Conservation (phyloP, 2,113 vertebrate species). For the Larimichthys polyactis region DNA sequence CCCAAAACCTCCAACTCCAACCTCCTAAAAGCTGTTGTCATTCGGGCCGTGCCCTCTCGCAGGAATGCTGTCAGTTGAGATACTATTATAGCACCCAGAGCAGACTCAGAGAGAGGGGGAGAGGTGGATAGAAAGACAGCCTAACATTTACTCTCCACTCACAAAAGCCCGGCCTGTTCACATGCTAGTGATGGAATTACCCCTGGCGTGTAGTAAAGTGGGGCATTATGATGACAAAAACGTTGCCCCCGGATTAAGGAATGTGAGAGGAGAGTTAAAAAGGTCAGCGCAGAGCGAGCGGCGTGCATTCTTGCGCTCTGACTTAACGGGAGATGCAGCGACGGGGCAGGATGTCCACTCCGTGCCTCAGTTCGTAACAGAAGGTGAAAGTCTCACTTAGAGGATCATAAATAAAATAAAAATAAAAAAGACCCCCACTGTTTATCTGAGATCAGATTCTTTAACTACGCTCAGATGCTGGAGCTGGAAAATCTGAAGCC, state of each 20-base stretch:
- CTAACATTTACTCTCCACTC: slow-evolving; percentile 32
- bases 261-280: slow-evolving; percentile 72
- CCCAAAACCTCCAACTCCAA: slow-evolving; percentile 25
- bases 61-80: slow-evolving; percentile 81
- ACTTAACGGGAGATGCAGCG: slow-evolving; percentile 55
- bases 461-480: slow-evolving; percentile 43
- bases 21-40: slow-evolving; percentile 60
- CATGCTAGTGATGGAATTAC: slow-evolving; percentile 70
- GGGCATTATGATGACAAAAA: slow-evolving; percentile 66
- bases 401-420: background rate
- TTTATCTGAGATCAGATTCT: slow-evolving; percentile 1
- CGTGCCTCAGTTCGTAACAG: background rate
- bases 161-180: slow-evolving; percentile 63
- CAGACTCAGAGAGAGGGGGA: slow-evolving; percentile 36
- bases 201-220: slow-evolving; percentile 51
- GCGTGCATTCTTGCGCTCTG: slow-evolving; percentile 74
- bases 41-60: slow-evolving; percentile 68
- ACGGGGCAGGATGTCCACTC: slow-evolving; percentile 50
- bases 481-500: slow-evolving; percentile 55
- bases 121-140: slow-evolving; percentile 42
- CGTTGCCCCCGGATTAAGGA: slow-evolving; percentile 70
- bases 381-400: background rate
- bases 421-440: background rate
- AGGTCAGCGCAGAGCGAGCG: slow-evolving; percentile 67
- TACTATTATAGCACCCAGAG: slow-evolving; percentile 69